Base-by-base conservation (phyloP, 2,797 vertebrate species). In the Staurois parvus region DNA sequence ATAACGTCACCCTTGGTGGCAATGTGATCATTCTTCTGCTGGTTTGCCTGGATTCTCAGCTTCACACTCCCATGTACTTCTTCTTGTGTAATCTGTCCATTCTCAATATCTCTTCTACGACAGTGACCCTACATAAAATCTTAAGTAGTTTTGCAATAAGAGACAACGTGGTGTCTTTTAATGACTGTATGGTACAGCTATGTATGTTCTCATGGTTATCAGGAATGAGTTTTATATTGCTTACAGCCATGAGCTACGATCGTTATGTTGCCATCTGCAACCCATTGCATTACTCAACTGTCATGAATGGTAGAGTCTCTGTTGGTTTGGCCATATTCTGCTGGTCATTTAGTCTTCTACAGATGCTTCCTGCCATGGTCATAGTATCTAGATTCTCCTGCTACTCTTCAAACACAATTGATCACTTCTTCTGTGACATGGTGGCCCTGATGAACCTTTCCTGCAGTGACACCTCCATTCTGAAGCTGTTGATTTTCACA, bases 161-260 rank as follows among this genome's bases (percentile, higher is more conserved):
- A 30, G 11, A 0, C 26, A 88, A 89, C 7, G 70, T 76, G 7
- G 89, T 90, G 12, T 89, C 91, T 8, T 73, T 72, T 34, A 21
- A 28, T 19, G 45, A 5, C 5, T 82, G 69, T 15, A 64, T 82
- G 4, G 26, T 29, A 21, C 79, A 82, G 26, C 12, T 73, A 21
- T 82, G 52, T 64, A 26, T 82, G 15, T 73, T 64, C 40, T 12
- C 32, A 21, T 29, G 62, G 3, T 72, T 45, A 29, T 28, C 42
- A 40, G 48, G 40, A 26, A 64, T 32, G 19, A 69, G 89, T 24
- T 86, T 76, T 56, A 80, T 78, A 10, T 72, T 88, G 13, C 68
- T 89, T 32, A 83, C 89, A 19, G 79, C 86, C 17, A 89, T 88
- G 88, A 83, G 72, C 26, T 88, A 88, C 82, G 77, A 90, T 70